Evolutionary conservation across 2,888 invertebrate genomes (phyloP).

Genomic region (Kryphioiulus occultus): DNA sequence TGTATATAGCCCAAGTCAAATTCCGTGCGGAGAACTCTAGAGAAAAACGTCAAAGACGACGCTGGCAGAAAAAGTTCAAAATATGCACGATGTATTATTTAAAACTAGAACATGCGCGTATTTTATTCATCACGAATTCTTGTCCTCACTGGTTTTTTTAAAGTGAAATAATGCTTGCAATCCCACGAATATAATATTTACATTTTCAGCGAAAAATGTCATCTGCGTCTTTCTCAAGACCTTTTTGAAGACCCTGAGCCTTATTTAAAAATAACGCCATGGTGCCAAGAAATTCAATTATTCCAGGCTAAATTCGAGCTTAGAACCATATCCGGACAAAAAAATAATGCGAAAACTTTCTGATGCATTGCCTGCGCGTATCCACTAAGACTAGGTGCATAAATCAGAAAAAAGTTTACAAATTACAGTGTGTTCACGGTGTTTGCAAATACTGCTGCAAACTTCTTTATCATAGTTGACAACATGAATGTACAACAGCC

Average conservation of each 20-base stretch:
- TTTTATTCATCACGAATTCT: neutral
- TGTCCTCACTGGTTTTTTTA: neutral
- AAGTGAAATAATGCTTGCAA: neutral
- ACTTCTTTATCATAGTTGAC: no score
- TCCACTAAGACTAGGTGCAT: no score
- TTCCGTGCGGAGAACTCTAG: neutral
- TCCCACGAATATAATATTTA: neutral
- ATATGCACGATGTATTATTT: neutral
- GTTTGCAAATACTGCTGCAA: no score
- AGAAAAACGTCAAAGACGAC: neutral
- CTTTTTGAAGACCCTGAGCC: neutral
- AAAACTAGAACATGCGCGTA: neutral
- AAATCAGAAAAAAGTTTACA: no score
- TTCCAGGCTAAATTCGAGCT: neutral
- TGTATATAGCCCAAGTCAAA: neutral
- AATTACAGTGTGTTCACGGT: no score
- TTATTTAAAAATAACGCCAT: neutral
- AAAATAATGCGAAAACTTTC: neutral
- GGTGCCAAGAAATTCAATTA: conserved; percentile 26
- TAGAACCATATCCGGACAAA: neutral
- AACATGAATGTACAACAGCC: no score
- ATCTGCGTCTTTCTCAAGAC: neutral
- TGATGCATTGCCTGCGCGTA: no score
- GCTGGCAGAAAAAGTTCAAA: neutral
- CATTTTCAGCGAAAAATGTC: conserved; percentile 11